Evolutionary conservation across 2,888 invertebrate genomes (phyloP).

Genomic region (Nemapogon koenigi): DNA sequence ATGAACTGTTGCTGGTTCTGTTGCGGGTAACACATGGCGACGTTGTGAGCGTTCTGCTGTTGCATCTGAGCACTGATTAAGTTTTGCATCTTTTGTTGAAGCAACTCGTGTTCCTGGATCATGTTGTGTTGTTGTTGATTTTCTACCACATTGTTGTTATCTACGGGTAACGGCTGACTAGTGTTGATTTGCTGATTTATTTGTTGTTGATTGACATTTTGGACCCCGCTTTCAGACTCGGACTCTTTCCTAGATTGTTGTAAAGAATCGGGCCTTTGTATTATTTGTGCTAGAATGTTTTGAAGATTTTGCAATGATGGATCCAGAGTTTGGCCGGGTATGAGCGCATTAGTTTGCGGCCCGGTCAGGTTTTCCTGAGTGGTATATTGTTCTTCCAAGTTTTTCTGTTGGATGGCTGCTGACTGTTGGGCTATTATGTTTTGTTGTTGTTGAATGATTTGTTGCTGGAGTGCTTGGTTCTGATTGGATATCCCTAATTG

Average conservation of each 20-base stretch:
- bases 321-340: conserved; percentile 46
- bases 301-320: conserved; percentile 60
- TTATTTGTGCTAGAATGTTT: conserved; percentile 51
- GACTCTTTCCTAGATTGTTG: conserved; percentile 50
- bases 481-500: conserved; percentile 38
- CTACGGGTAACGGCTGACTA: conserved; percentile 13
- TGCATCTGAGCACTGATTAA: conserved; percentile 37
- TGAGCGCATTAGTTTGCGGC: conserved; percentile 41
- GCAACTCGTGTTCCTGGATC: conserved; percentile 30
- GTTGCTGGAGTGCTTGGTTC: conserved; percentile 61
- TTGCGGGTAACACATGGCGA: conserved; percentile 1
- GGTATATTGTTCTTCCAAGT: conserved; percentile 43
- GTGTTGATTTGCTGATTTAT: conserved; percentile 27
- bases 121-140: conserved; percentile 20
- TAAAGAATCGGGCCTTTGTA: conserved; percentile 46
- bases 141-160: conserved; percentile 16
- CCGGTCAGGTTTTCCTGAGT: conserved; percentile 36
- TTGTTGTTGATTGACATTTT: conserved; percentile 23
- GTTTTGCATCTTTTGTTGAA: conserved; percentile 42
- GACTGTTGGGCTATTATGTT: conserved; percentile 53
- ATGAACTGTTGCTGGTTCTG: conserved; percentile 35
- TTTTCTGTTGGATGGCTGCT: conserved; percentile 54
- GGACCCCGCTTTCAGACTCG: conserved; percentile 30
- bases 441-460: conserved; percentile 57
- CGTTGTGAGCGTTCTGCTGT: conserved; percentile 29